Base-by-base conservation (phyloP, 53 echinoderm and acorn worm genomes). In the Holothuria leucospilota region DNA sequence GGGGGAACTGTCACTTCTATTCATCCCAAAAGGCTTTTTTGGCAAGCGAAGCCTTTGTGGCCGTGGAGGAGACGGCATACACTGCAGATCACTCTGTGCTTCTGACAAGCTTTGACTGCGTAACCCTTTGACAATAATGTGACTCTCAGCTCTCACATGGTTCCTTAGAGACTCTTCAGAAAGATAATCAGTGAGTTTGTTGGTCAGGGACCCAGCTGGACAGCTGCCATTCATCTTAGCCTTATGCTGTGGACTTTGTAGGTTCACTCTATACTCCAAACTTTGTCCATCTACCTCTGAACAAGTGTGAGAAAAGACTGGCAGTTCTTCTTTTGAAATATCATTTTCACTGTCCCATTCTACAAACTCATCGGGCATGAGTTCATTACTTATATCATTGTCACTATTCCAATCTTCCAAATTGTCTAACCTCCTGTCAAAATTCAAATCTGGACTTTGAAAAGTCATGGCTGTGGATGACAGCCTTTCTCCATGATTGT, bases 341-440 rank as follows among this genome's bases (percentile, higher is more conserved):
- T 96, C 96, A 29, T 84, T 91, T 53, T 95, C 94, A 61, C 96
- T 96, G 81, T 96, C 96, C 93, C 93, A 96, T 56, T 94, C 94
- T 14, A 91, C 89, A 83, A 94, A 94, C 83, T 96, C 94, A 70
- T 94, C 93, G 27, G 96, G 96, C 96, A 96, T 96, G 23, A 87
- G 89, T 84, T 96, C 96, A 24, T 96, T 96, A 68, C 85, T 82
- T 46, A 96, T 96, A 78, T 96, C 94, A 40, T 96, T 90, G 29
- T 96, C 96, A 62, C 96, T 96, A 79, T 96, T 81, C 96, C 96
- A 96, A 3, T 77, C 80, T 29, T 86, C 96, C 71, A 96, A 82
- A 34, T 92, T 89, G 59, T 96, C 96, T 27, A 95, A 85, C 53
- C 88, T 86, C 65, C 91, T 78, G 53, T 94, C 94, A 77, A 96